Evolutionary conservation across 2,888 invertebrate genomes (phyloP).

Genomic region (Harpalus rufipes): DNA sequence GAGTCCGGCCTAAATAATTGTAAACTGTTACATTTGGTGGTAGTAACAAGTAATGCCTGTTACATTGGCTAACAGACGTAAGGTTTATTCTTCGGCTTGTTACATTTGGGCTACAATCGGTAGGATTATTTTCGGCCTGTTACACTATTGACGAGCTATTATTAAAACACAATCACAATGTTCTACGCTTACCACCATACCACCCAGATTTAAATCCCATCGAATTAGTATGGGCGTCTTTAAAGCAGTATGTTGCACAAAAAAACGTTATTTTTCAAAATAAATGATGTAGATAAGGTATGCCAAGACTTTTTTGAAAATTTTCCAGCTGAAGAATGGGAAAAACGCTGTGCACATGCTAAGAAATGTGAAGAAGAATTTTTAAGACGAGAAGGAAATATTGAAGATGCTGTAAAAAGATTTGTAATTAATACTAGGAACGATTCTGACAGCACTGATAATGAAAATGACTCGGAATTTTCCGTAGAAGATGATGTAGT

Average conservation of each 20-base stretch:
- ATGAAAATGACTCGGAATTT: too few species aligned
- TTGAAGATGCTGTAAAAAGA: not conserved
- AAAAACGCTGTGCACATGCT: not conserved
- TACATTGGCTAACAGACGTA: too few species aligned
- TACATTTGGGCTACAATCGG: too few species aligned
- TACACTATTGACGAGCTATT: too few species aligned
- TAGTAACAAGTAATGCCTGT: too few species aligned
- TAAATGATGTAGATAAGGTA: not conserved
- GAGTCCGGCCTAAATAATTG: too few species aligned
- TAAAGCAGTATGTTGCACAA: not conserved
- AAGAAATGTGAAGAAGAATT: slow-evolving; percentile 2
- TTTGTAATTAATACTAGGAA: too few species aligned
- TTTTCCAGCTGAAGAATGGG: slow-evolving; percentile 1
- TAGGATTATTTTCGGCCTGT: too few species aligned
- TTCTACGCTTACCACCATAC: not conserved
- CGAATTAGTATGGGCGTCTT: not conserved
- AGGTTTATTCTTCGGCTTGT: too few species aligned
- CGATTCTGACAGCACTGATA: too few species aligned
- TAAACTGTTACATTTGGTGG: too few species aligned
- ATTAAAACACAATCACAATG: not conserved
- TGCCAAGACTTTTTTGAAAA: slow-evolving; percentile 5
- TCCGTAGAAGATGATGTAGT: too few species aligned
- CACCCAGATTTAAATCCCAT: not conserved
- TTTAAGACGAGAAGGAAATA: not conserved
- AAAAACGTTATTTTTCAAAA: slow-evolving; percentile 9